A percentile compares a stretch with the other conserved stretches of the same genome.
These are phyloP conservation scores for Andrena bicolor DNA, from an alignment of 2,888 invertebrate genomes.

Conservation along the genomic window DNA sequence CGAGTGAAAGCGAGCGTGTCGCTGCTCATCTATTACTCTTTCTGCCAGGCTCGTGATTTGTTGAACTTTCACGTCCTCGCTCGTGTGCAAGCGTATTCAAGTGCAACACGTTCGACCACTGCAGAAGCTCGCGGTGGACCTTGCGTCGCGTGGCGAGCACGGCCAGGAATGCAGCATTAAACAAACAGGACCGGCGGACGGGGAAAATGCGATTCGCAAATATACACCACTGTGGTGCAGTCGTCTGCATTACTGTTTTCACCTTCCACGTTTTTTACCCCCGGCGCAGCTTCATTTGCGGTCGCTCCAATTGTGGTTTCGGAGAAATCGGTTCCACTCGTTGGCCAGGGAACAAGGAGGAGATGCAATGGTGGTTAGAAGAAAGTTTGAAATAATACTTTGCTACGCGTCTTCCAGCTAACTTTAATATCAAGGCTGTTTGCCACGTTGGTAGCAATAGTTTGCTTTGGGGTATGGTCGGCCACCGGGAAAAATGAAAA, in stretches of 20 bases:
- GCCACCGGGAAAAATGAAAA: too few species aligned
- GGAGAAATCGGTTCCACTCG: slow-evolving; percentile 21
- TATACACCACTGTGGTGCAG: not conserved
- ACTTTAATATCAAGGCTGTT: too few species aligned
- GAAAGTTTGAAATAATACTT: too few species aligned
- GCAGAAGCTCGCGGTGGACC: not conserved
- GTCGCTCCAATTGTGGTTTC: slow-evolving; percentile 36
- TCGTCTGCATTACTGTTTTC: slow-evolving; percentile 4
- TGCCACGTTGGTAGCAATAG: too few species aligned
- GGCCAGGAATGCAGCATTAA: slow-evolving; percentile 2
- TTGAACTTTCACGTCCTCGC: slow-evolving; percentile 45
- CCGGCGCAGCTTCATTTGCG: not conserved
- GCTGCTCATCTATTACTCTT: slow-evolving; percentile 4
- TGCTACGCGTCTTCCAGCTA: too few species aligned
- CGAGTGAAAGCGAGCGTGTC: slow-evolving; percentile 42
- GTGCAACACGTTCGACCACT: slow-evolving; percentile 26
- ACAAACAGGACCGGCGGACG: not conserved
- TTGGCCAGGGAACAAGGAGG: not conserved
- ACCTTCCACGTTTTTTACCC: not conserved
- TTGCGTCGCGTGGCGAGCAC: not conserved
- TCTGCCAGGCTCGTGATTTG: slow-evolving; percentile 30
- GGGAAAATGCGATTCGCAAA: not conserved
- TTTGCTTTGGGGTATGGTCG: too few species aligned
- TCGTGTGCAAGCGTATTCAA: slow-evolving; percentile 26
- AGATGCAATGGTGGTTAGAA: too few species aligned